Percentiles rank a stretch among this genome's conserved stretches.
Evolutionary conservation across 2,113 vertebrate genomes (phyloP).

Genomic region (Gila orcuttii): DNA sequence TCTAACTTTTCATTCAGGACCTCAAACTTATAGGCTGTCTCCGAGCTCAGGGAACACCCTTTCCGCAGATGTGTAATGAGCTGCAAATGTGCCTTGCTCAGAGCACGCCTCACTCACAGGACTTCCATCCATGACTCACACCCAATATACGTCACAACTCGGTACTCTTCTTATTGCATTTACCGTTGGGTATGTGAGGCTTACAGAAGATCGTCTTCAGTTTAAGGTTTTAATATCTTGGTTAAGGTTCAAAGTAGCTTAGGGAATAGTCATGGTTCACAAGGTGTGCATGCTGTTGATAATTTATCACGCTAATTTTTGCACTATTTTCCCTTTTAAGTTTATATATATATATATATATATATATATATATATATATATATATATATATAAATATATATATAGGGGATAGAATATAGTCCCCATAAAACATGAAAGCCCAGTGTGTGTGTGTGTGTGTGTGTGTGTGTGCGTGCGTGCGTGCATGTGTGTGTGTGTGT

Average conservation of each 20-base stretch:
- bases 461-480: too few species aligned
- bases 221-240: background rate
- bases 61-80: constrained; percentile 1
- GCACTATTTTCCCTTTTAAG: background rate
- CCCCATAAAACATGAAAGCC: too few species aligned
- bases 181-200: background rate
- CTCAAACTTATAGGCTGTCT: constrained; percentile 1
- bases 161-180: background rate
- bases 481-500: too few species aligned
- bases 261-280: background rate
- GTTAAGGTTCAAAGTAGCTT: background rate
- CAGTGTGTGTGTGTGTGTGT: too few species aligned
- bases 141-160: background rate
- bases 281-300: background rate
- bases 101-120: background rate
- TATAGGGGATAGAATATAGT: background rate
- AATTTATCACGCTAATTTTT: background rate
- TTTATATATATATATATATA: background rate
- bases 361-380: background rate
- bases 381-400: background rate
- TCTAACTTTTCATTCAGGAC: background rate
- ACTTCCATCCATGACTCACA: constrained; percentile 2
- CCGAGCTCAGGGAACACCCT: constrained; percentile 9
- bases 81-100: background rate
- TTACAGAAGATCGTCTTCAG: background rate